Percentiles rank a stretch among this genome's conserved stretches.
Conservation (phyloP, 2,113 vertebrate genomes). For the Oncorhynchus mykiss region DNA sequence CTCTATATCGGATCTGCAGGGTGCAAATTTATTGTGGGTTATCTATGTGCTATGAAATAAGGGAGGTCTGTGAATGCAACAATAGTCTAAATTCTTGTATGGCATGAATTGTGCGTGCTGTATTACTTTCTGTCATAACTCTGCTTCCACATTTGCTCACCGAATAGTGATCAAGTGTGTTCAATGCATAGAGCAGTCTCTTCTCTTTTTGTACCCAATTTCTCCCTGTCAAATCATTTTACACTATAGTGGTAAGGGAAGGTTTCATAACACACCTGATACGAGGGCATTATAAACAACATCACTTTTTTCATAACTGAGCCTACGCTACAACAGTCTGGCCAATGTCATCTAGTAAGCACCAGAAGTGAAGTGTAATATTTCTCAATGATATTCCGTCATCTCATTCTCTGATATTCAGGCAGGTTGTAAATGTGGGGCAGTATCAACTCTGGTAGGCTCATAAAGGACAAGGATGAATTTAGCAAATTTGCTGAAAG, state of each 20-base stretch:
- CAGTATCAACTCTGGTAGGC: background rate
- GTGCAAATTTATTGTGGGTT: background rate
- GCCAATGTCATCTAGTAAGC: too few relatives aligned
- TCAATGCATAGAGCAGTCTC: too few relatives aligned
- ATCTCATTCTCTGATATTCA: conserved; percentile 3
- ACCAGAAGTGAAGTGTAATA: too few relatives aligned
- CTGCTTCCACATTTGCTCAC: background rate
- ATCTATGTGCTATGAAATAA: background rate
- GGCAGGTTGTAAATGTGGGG: background rate
- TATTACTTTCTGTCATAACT: conserved; percentile 11
- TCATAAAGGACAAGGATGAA: background rate
- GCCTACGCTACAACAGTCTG: too few relatives aligned
- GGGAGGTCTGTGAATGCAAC: background rate
- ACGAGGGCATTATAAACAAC: too few relatives aligned
- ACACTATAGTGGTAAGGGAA: too few relatives aligned
- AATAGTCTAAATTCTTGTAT: background rate
- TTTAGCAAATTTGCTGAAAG: background rate
- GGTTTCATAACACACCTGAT: too few relatives aligned
- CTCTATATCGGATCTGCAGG: background rate
- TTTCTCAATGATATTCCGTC: too few relatives aligned
- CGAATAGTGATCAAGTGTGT: too few relatives aligned
- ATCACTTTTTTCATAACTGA: background rate
- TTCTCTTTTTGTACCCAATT: too few relatives aligned
- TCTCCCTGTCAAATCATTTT: background rate
- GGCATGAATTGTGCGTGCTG: background rate